phyloP scores from a whole-genome alignment of 1,140 invertebrate species.

The Atopsyche davidsoni region DNA sequence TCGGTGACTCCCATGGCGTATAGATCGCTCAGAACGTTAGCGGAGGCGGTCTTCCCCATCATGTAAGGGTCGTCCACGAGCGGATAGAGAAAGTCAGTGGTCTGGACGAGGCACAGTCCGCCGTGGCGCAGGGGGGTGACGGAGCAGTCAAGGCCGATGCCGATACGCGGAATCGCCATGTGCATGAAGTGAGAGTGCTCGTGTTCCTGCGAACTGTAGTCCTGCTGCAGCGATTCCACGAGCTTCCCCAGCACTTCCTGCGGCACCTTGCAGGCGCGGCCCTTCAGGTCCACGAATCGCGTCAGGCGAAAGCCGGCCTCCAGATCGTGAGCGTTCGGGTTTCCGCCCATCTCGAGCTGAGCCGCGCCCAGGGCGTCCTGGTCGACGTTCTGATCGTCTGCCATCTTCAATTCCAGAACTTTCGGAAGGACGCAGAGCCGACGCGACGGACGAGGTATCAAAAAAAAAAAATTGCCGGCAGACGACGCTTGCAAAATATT shows the following conservation, averaged over 20 bases:
- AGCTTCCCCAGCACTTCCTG: no score
- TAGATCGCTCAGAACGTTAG: constrained; percentile 94
- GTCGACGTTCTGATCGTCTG: constrained; percentile 50
- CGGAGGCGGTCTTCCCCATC: constrained; percentile 98
- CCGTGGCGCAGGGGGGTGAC: no score
- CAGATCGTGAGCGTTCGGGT: constrained; percentile 84
- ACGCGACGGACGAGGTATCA: no score
- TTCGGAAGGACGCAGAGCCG: neutral
- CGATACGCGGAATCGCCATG: constrained; percentile 85
- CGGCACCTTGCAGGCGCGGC: constrained; percentile 99
- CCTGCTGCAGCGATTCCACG: no score
- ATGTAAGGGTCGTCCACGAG: no score
- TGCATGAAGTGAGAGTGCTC: no score
- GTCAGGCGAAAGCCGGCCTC: no score
- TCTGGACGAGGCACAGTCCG: no score
- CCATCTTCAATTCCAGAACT: constrained; percentile 19
- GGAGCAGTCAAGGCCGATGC: constrained; percentile 65
- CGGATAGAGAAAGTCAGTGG: no score
- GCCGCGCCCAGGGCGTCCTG: constrained; percentile 71
- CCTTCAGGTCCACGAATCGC: constrained; percentile 94
- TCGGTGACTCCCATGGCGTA: no score
- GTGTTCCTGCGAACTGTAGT: no score
- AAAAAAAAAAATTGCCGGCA: constrained; percentile 31
- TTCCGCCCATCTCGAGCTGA: constrained; percentile 75
- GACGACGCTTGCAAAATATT: constrained; percentile 51